Evolutionary conservation across 2,113 vertebrate genomes (phyloP).

Genomic region (Cynocephalus volans): DNA sequence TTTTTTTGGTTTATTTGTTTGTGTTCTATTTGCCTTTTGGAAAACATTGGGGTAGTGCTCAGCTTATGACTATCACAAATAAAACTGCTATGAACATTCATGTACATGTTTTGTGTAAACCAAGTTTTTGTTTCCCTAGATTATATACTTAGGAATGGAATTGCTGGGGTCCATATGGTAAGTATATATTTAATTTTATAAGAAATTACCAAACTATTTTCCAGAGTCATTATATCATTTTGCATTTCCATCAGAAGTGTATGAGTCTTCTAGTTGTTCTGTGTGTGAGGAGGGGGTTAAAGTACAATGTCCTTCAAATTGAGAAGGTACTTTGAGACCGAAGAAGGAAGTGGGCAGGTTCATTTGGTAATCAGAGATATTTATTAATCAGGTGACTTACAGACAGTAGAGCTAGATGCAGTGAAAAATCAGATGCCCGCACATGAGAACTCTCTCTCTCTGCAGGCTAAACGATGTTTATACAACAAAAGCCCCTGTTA

Average conservation of each 20-base stretch:
- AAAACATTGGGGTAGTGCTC: not conserved
- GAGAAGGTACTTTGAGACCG: too few species aligned
- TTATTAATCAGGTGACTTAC: too few species aligned
- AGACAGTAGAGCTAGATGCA: too few species aligned
- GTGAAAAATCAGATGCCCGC: too few species aligned
- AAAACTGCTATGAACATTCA: not conserved
- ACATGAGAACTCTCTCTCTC: too few species aligned
- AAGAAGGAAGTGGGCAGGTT: too few species aligned
- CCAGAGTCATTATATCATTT: not conserved
- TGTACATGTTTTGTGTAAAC: not conserved
- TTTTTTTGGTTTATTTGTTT: not conserved
- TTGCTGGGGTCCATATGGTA: too few species aligned
- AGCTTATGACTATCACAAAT: not conserved
- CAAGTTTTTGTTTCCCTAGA: not conserved
- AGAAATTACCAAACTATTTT: not conserved
- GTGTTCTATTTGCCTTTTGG: not conserved
- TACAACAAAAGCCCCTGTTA: too few species aligned
- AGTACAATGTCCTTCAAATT: too few species aligned
- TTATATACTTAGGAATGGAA: not conserved
- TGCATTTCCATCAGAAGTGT: not conserved
- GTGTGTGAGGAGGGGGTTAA: too few species aligned
- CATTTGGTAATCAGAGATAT: too few species aligned
- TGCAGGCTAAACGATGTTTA: too few species aligned
- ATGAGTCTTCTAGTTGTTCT: not conserved
- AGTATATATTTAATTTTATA: not conserved